Conservation (phyloP, 2,797 vertebrate genomes). For the Ceryle rudis region DNA sequence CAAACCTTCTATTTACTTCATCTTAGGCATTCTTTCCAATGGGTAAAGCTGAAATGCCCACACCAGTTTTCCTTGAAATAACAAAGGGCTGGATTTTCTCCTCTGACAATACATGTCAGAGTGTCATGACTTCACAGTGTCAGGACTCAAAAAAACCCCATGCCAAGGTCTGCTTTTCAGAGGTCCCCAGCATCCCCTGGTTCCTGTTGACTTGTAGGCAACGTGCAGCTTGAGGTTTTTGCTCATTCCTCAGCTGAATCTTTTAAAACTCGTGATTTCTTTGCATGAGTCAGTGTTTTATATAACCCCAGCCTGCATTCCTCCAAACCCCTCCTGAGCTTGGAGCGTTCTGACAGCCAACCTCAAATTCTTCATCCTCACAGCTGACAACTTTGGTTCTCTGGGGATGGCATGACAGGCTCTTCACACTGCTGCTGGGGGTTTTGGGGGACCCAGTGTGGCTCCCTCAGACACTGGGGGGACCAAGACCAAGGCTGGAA, state of each 20-base stretch:
- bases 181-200: not conserved
- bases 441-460: rapidly evolving
- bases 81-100: not conserved
- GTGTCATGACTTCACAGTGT: no score
- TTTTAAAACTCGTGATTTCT: slow-evolving; percentile 41
- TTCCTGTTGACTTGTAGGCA: slow-evolving; percentile 1
- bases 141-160: not conserved
- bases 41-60: not conserved
- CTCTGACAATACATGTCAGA: not conserved
- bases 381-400: not conserved
- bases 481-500: not conserved
- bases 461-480: not conserved
- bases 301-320: slow-evolving; percentile 42
- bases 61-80: not conserved
- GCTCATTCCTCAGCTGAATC: not conserved
- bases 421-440: not conserved
- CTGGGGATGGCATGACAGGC: rapidly evolving
- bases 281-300: slow-evolving; percentile 61
- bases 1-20: not conserved
- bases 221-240: slow-evolving; percentile 24
- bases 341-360: rapidly evolving
- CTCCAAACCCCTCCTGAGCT: slow-evolving; percentile 37
- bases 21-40: not conserved
- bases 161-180: not conserved
- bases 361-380: not conserved